Evolutionary conservation across 1,140 invertebrate genomes (phyloP), one percentile per base, ranked within the genome.

Genomic region (Drosophila subpulchrella): DNA sequence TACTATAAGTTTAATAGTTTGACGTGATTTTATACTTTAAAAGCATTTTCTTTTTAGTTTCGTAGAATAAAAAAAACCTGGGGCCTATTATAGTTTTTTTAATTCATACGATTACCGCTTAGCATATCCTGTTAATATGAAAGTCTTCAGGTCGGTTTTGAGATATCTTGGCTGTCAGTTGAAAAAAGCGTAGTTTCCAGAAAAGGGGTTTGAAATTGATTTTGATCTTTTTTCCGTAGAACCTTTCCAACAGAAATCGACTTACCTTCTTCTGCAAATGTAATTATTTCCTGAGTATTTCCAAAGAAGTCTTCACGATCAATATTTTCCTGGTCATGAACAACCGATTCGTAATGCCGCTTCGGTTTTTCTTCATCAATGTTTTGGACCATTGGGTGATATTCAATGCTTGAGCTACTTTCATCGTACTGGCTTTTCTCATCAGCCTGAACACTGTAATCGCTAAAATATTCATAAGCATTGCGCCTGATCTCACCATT

Each of bases 251-350:
- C 20, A 20, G 10, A 17, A 15, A 53, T 10, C 10, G 20, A 70
- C 94, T 94, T 93, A 96, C 96, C 96, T 93, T 95, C 95, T 91
- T 97, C 96, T 6, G 96, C 96, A 89, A 97, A 97, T 12, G 95
- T 95, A 77, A 97, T 96, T 79, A 97, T 96, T 92, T 97, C 96
- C 27, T 96, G 96, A 6, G 96, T 96, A 66, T 95, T 95, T 11
- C 95, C 96, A 92, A 96, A 96, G 85, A 96, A 96, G 78, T 96
- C 96, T 81, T 96, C 96, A 13, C 93, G 92, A 59, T 94, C 94
- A 38, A 94, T 93, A 24, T 53, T 60, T 30, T 90, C 80, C 15
- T 71, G 66, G 11, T 79, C 79, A 20, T 42, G 50, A 7, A 57
- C 41, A 4, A 39, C n/a, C 3, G 47, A 17, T 15, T 62, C 46